Conservation (phyloP, 2,113 vertebrate species). For the Hemiprocne comata region DNA sequence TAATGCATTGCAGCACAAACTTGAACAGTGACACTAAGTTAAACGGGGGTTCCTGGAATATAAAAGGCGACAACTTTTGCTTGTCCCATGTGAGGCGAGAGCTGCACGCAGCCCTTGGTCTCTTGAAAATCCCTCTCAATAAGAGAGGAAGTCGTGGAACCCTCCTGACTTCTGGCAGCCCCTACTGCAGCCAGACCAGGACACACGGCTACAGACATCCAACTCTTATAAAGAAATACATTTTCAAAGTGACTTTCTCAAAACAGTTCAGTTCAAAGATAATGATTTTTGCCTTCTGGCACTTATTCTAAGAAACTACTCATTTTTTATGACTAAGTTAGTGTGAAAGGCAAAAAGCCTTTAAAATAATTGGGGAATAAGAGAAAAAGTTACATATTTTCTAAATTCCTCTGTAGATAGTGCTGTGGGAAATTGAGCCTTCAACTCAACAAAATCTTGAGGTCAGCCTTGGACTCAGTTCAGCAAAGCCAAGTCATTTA, state of each 20-base stretch:
- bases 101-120: too few relatives aligned
- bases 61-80: too few relatives aligned
- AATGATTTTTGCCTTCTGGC: not conserved
- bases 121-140: too few relatives aligned
- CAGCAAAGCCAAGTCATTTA: not conserved
- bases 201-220: not conserved
- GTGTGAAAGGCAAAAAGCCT: not conserved
- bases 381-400: not conserved
- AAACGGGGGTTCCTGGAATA: too few relatives aligned
- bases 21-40: too few relatives aligned
- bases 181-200: too few relatives aligned
- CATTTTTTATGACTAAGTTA: not conserved
- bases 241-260: constrained; percentile 39
- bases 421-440: not conserved
- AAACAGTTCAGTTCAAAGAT: not conserved
- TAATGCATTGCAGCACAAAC: too few relatives aligned
- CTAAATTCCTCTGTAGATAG: not conserved
- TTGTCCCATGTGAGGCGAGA: too few relatives aligned
- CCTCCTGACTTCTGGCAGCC: too few relatives aligned
- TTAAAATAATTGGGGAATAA: not conserved
- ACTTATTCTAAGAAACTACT: not conserved
- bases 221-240: not conserved
- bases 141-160: too few relatives aligned
- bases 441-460: not conserved
- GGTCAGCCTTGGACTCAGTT: not conserved